Evolutionary conservation across 1,140 invertebrate genomes (phyloP), one percentile per base, ranked within the genome.

Genomic region (Harlomillsia oculata): DNA sequence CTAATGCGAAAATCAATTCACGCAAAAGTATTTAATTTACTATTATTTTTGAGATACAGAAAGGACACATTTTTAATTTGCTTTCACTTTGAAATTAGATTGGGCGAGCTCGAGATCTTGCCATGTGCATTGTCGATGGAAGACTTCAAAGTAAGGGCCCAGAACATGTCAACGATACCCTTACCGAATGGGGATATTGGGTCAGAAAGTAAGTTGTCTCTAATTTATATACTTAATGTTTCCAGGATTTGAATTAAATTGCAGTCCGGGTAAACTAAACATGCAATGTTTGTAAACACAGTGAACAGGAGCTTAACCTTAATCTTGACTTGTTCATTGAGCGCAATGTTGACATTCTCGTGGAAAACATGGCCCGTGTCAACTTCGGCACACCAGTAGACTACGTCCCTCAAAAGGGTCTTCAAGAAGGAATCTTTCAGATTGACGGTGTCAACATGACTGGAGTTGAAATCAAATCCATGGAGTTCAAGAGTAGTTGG

Each of bases 331-430:
- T 61, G 43, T 68, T 68, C n/a, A 58, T 39, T 16, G 46, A 40
- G n/a, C 60, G 56, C 11, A 72, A 68, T 9, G 56, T 80, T 21
- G 77, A 80, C 53, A 68, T 81, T 29, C 49, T 82, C 2, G 78
- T 81, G 1, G 79, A 81, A 65, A 80, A 82, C 66, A 71, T 74
- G 54, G 79, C 76, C 0, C 66, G 80, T 45, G 74, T 75, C 16
- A 80, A 80, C 66, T 80, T 70, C 68, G 76, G 76, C 2, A 28
- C 51, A 3, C 68, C 74, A 5, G 44, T 67, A 6, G 68, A 72
- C 55, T 74, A 72, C 59, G 67, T 72, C 53, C 65, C 66, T 25
- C 64, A 70, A 53, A 79, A 79, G 69, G 78, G 78, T 58, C 53
- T 76, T 6, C 71, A 73, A 58, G 67, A 72, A 59, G 73, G 73